phyloP scores from a whole-genome alignment of 1,140 invertebrate genomes.

The Megalonaias nervosa region DNA sequence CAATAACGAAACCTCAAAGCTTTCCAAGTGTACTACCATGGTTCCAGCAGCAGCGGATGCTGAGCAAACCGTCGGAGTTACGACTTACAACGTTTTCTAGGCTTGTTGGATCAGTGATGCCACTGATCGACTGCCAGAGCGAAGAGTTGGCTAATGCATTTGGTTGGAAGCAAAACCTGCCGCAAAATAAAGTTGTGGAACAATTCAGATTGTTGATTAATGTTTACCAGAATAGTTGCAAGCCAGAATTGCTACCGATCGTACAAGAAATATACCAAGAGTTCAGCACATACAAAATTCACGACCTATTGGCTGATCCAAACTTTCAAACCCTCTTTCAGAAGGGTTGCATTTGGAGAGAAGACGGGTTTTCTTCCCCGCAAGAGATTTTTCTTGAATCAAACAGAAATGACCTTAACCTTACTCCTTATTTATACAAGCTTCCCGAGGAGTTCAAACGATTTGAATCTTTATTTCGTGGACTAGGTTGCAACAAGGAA shows the following conservation, averaged over 20 bases:
- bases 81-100: not conserved
- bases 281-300: not conserved
- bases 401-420: not conserved
- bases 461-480: not conserved
- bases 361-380: conserved; percentile 2
- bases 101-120: conserved; percentile 1
- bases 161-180: not conserved
- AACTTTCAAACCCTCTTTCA: not conserved
- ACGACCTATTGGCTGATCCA: not conserved
- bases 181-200: not conserved
- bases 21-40: conserved; percentile 6
- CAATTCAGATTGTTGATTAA: conserved; percentile 1
- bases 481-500: conserved; percentile 1
- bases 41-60: not conserved
- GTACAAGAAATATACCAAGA: conserved; percentile 5
- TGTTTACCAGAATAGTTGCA: not conserved
- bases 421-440: conserved; percentile 8
- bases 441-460: conserved; percentile 1
- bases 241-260: not conserved
- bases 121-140: not conserved
- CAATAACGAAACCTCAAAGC: not conserved
- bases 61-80: conserved; percentile 3
- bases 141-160: not conserved
- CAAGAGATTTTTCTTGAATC: not conserved
- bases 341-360: conserved; percentile 7